Conservation (phyloP, 2,888 invertebrate genomes). For the Orchesella flavescens region DNA sequence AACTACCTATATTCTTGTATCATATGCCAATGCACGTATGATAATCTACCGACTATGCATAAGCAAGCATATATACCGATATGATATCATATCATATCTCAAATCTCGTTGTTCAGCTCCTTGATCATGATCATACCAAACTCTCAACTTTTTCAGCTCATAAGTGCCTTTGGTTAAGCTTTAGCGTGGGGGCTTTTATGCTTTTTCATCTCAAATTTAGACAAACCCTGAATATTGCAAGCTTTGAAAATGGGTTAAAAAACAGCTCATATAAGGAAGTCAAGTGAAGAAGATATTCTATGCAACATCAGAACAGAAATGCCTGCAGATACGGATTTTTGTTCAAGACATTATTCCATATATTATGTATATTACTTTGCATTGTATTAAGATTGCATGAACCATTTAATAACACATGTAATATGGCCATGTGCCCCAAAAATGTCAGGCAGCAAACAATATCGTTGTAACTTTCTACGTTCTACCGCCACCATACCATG, state of each 20-base stretch:
- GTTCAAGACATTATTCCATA: neutral
- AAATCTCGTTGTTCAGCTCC: no score
- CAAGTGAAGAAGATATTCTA: neutral
- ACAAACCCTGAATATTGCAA: neutral
- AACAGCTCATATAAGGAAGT: neutral
- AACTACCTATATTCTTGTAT: neutral
- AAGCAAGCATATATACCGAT: no score
- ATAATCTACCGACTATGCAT: no score
- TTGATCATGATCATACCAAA: neutral
- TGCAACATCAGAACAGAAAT: conserved; percentile 6
- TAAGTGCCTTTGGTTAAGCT: conserved; percentile 26
- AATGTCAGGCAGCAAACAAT: neutral
- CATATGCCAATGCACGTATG: neutral
- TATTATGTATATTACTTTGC: neutral
- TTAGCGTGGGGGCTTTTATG: neutral
- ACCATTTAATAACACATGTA: neutral
- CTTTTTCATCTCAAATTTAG: conserved; percentile 15
- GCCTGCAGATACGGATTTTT: neutral
- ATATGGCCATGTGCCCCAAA: neutral
- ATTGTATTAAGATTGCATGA: no score
- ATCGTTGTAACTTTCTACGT: neutral
- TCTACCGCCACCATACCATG: neutral
- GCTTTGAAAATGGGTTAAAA: neutral
- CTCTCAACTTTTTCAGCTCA: conserved; percentile 14
- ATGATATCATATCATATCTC: conserved; percentile 6